Percentiles rank a stretch among this genome's conserved stretches.
Conservation (phyloP, 1,140 invertebrate genomes). For the Cydia fagiglandana region DNA sequence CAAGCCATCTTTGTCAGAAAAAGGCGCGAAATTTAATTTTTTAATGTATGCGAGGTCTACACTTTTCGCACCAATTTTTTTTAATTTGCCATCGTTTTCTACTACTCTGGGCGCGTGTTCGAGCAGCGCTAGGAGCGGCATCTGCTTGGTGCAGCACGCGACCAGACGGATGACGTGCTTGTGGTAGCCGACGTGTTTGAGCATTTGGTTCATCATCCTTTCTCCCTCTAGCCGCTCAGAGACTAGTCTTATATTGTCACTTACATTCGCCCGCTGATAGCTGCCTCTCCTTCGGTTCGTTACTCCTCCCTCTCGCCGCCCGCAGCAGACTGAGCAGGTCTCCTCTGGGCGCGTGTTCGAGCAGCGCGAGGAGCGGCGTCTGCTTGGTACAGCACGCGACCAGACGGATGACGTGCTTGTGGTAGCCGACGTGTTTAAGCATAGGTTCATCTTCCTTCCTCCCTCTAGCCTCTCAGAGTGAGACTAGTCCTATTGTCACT, state of each 20-base stretch:
- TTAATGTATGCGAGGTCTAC: too few species aligned
- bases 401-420: slow-evolving; percentile 88
- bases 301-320: slow-evolving; percentile 54
- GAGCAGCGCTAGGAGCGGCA: slow-evolving; percentile 86
- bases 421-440: slow-evolving; percentile 87
- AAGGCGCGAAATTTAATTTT: too few species aligned
- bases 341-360: slow-evolving; percentile 91
- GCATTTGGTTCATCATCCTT: slow-evolving; percentile 83
- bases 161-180: slow-evolving; percentile 88
- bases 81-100: too few species aligned
- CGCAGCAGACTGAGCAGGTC: slow-evolving; percentile 84
- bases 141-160: slow-evolving; percentile 86
- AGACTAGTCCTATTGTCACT: slow-evolving; percentile 40
- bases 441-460: slow-evolving; percentile 82
- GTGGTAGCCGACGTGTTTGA: slow-evolving; percentile 89
- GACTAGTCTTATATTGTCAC: slow-evolving; percentile 30
- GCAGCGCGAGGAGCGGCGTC: slow-evolving; percentile 84
- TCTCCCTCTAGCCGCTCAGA: not conserved
- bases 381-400: slow-evolving; percentile 88
- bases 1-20: too few species aligned
- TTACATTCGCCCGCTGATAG: slow-evolving; percentile 67
- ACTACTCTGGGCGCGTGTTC: slow-evolving; percentile 91
- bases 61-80: too few species aligned
- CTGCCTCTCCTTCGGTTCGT: slow-evolving; percentile 41
- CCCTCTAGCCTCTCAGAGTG: not conserved